Base-by-base conservation (phyloP, 1,140 invertebrate species). In the Platyura marginata region DNA sequence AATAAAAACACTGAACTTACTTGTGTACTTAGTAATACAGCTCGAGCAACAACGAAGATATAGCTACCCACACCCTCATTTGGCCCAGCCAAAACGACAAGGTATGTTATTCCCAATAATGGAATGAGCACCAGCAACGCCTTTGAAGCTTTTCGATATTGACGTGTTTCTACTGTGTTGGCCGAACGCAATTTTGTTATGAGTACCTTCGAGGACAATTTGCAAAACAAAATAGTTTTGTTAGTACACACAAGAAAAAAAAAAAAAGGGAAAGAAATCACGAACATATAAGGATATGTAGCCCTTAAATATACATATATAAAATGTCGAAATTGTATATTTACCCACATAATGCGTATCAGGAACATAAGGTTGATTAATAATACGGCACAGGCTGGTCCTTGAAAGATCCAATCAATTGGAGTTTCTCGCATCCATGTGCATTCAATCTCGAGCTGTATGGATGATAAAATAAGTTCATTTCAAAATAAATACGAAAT, bases 121-220 rank as follows among this genome's bases (percentile, higher is more conserved):
- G 88, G 88, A 53, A 90, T 87, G 10, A 92, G 66, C 8, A 91
- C 84, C 8, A 91, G 61, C 9, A 92, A 67, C 10, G 87, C 87
- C 61, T 91, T 91, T 1, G 81, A 81, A 0, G 86, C 87, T 60
- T 91, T 92, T 35, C 81, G 66, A 59, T 85, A 87, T 57, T 93
- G 87, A 48, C 87, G 79, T 0, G 83, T 88, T 61, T 92, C 87
- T 18, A 78, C 65, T 0, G 75, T 86, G 50, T 85, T 88, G 6
- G 85, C 80, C 3, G 85, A 88, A 39, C 85, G 72, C 11, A 92
- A 67, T 56, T 94, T 93, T 8, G 88, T 94, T 49, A 94, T 90
- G 36, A 94, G 66, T 16, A 93, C 81, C 82, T 87, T 49, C 2
- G 44, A 3, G n/a, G n/a, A n/a, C n/a, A n/a, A n/a, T n/a, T n/a